Percentiles rank a stretch among this genome's conserved stretches.
These are phyloP conservation scores for Parascotia fuliginaria DNA, from an alignment of 2,888 invertebrate species.

Conservation along the genomic window DNA sequence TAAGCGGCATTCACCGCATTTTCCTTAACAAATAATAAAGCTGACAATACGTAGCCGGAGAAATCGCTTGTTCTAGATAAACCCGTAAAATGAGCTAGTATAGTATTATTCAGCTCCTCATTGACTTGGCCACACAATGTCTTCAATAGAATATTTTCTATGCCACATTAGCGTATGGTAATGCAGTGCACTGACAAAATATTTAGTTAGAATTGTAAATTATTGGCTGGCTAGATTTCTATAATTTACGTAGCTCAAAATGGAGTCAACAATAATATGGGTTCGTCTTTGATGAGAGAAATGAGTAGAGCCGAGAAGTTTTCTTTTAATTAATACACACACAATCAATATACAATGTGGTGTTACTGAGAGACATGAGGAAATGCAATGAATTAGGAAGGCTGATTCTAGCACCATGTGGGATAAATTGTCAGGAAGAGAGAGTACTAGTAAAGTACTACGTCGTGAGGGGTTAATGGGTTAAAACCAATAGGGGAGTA, in stretches of 20 bases:
- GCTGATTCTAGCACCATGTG: too few relatives aligned
- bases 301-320: too few relatives aligned
- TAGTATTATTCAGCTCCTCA: slow-evolving; percentile 12
- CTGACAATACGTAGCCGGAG: slow-evolving; percentile 11
- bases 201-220: slow-evolving; percentile 23
- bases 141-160: slow-evolving; percentile 39
- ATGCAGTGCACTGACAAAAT: slow-evolving; percentile 14
- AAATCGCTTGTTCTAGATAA: slow-evolving; percentile 37
- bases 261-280: too few relatives aligned
- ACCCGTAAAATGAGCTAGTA: slow-evolving; percentile 11
- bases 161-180: slow-evolving; percentile 23
- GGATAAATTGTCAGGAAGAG: too few relatives aligned
- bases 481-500: too few relatives aligned
- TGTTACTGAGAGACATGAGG: too few relatives aligned
- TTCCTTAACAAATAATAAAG: slow-evolving; percentile 1
- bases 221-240: not conserved
- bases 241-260: not conserved
- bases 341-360: too few relatives aligned
- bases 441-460: too few relatives aligned
- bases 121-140: slow-evolving; percentile 21
- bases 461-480: too few relatives aligned
- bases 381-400: too few relatives aligned
- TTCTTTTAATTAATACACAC: too few relatives aligned
- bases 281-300: too few relatives aligned
- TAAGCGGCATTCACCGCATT: not conserved